A percentile compares a stretch with the other conserved stretches of the same genome.
Conservation (phyloP, 1,140 invertebrate genomes). For the Elymnias hypermnestra region DNA sequence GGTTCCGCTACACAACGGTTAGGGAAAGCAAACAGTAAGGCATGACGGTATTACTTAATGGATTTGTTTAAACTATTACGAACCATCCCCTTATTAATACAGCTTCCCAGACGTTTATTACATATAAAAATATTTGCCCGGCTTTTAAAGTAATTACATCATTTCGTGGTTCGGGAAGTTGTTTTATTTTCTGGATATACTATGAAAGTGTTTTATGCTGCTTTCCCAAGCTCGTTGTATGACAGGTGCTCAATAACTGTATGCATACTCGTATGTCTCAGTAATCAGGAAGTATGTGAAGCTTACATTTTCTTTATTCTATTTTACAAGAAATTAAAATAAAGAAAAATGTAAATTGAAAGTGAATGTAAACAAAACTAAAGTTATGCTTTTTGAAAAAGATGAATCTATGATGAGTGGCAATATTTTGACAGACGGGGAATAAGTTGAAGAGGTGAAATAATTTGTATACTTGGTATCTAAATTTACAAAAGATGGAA, state of each 20-base stretch:
- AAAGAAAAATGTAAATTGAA: too few species aligned
- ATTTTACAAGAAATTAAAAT: too few species aligned
- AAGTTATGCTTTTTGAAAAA: too few species aligned
- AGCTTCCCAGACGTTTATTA: constrained; percentile 34
- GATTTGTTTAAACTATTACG: constrained; percentile 48
- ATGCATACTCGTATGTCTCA: too few species aligned
- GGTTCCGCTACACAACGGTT: neutral
- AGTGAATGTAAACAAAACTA: too few species aligned
- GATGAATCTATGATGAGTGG: too few species aligned
- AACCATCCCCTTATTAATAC: constrained; percentile 21
- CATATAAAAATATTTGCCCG: constrained; percentile 57
- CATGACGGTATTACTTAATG: constrained; percentile 22
- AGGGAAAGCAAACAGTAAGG: neutral
- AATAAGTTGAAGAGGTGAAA: too few species aligned
- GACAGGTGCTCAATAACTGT: too few species aligned
- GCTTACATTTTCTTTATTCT: neutral
- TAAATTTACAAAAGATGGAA: too few species aligned
- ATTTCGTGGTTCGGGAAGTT: constrained; percentile 17
- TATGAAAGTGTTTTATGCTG: neutral
- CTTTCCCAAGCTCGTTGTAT: neutral
- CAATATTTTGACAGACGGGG: too few species aligned
- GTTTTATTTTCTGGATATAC: neutral
- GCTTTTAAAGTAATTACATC: constrained; percentile 64
- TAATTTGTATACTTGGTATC: too few species aligned
- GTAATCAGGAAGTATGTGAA: too few species aligned